phyloP scores from a whole-genome alignment of 2,797 vertebrate genomes.

The Oceanodroma leucorhoa region DNA sequence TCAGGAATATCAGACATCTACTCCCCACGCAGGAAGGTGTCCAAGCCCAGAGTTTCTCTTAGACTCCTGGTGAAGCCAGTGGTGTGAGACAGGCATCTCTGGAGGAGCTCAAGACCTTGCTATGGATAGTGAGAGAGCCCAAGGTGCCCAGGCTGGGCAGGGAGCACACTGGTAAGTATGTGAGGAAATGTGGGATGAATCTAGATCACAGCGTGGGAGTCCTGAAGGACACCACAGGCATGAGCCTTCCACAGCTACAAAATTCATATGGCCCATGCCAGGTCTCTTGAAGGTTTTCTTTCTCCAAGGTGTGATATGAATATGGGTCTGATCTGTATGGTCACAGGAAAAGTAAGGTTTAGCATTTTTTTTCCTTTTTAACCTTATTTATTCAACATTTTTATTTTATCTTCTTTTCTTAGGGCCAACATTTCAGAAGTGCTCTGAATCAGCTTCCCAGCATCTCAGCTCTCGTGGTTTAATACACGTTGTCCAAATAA shows the following conservation, averaged over 20 bases:
- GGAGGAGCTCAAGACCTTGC: not conserved
- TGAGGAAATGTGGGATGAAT: not conserved
- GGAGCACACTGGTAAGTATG: not conserved
- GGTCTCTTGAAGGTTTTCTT: not conserved
- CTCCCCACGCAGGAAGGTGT: rapidly evolving
- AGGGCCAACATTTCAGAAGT: not conserved
- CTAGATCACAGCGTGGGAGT: not conserved
- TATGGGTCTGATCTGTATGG: not conserved
- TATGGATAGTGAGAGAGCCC: not conserved
- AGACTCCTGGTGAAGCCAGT: not conserved
- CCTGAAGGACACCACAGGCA: not conserved
- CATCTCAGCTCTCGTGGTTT: not conserved
- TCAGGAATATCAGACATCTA: not conserved
- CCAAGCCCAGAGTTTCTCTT: not conserved
- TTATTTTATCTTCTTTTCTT: not conserved
- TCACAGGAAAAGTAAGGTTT: not conserved
- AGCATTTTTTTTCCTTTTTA: not conserved
- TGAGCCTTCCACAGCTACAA: not conserved
- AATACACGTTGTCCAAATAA: not conserved
- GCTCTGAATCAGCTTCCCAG: not conserved
- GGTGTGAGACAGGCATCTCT: not conserved
- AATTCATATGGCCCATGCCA: not conserved
- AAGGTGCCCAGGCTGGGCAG: not conserved
- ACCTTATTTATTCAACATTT: not conserved
- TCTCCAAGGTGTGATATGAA: not conserved